Conservation (phyloP, 2,797 vertebrate genomes). For the Rhincodon typus region DNA sequence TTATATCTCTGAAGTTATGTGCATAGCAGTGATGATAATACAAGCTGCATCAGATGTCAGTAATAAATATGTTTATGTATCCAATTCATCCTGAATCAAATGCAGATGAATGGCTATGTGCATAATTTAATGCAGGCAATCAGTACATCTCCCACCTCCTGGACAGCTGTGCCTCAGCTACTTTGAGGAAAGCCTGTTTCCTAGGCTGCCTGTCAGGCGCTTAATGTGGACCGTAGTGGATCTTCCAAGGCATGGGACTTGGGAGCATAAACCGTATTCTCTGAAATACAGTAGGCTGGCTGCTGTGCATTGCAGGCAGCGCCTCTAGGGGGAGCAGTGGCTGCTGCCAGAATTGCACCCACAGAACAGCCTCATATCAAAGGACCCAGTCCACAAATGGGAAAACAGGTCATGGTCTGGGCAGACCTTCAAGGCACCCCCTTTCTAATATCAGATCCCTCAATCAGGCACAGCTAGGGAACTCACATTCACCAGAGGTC, state of each 20-base stretch:
- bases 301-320: neutral
- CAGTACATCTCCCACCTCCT: no score
- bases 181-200: no score
- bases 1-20: neutral
- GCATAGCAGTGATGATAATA: neutral
- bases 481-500: neutral
- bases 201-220: no score
- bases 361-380: neutral
- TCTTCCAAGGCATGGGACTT: no score
- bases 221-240: no score
- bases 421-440: neutral
- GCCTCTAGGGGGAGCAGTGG: neutral
- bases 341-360: neutral
- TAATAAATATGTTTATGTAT: neutral
- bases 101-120: neutral
- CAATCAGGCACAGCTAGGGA: no score
- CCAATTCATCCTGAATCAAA: neutral
- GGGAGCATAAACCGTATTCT: no score
- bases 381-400: no score
- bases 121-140: no score
- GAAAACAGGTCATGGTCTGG: neutral
- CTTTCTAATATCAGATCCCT: no score
- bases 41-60: neutral
- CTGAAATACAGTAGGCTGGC: no score
- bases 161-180: no score